These are phyloP conservation scores for Patella caerulea DNA, from an alignment of 2,888 invertebrate genomes.

Conservation along the genomic window DNA sequence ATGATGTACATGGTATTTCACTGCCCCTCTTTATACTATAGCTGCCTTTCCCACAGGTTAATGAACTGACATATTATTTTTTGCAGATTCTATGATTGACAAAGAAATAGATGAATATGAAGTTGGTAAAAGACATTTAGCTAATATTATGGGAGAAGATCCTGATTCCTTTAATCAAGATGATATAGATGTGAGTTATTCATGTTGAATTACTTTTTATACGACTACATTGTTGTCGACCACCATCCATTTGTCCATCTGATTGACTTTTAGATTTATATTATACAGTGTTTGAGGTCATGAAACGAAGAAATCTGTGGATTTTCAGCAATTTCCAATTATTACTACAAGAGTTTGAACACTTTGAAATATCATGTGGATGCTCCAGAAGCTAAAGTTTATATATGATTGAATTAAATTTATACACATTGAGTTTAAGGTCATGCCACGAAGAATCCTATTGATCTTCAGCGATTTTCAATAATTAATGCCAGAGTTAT, in stretches of 20 bases:
- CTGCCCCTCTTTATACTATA: neutral
- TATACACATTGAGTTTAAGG: neutral
- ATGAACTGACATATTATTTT: neutral
- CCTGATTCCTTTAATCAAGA: constrained; percentile 88
- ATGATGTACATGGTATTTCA: too few relatives aligned
- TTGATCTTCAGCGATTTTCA: too few relatives aligned
- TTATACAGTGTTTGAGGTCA: neutral
- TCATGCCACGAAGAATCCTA: too few relatives aligned
- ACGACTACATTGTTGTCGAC: neutral
- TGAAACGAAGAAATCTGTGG: too few relatives aligned
- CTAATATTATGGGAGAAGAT: constrained; percentile 98
- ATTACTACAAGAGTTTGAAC: too few relatives aligned
- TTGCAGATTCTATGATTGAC: neutral
- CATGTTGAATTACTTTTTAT: neutral
- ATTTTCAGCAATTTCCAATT: too few relatives aligned
- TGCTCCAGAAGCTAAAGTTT: too few relatives aligned
- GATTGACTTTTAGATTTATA: neutral
- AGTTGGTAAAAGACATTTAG: constrained; percentile 94
- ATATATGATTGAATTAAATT: constrained; percentile 13
- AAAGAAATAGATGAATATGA: constrained; percentile 83
- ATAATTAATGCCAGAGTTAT: too few relatives aligned
- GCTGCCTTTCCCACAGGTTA: neutral
- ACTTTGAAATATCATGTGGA: too few relatives aligned
- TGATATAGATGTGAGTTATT: constrained; percentile 82
- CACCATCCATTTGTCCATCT: neutral